A percentile compares a stretch with the other conserved stretches of the same genome.
These are phyloP conservation scores for Anodontia alba DNA, from an alignment of 2,888 invertebrate species.

Conservation along the genomic window DNA sequence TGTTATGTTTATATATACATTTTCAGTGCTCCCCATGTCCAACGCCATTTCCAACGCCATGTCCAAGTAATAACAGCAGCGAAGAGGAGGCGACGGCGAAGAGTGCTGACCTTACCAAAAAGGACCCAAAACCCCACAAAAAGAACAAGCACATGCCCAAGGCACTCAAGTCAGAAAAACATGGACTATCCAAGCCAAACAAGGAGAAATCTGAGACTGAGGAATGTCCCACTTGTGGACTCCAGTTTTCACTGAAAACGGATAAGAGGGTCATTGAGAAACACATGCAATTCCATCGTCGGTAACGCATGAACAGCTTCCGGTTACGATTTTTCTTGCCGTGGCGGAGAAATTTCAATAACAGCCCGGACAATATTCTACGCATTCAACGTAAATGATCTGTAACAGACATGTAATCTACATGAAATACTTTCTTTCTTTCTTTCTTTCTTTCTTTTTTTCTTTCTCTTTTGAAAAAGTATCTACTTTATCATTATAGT, in stretches of 20 bases:
- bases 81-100: not conserved
- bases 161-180: constrained; percentile 33
- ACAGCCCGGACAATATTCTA: too few species aligned
- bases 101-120: not conserved
- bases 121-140: not conserved
- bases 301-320: not conserved
- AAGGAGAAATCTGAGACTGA: constrained; percentile 44
- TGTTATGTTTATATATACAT: too few species aligned
- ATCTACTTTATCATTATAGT: too few species aligned
- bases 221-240: constrained; percentile 54
- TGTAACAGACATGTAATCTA: too few species aligned
- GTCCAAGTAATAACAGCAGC: not conserved
- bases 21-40: not conserved
- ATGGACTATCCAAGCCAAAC: constrained; percentile 33
- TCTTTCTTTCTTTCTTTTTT: too few species aligned
- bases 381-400: too few species aligned
- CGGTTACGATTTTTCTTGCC: too few species aligned
- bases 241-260: constrained; percentile 46
- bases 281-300: constrained; percentile 40
- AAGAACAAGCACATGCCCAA: constrained; percentile 53
- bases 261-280: constrained; percentile 51
- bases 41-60: not conserved
- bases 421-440: too few species aligned
- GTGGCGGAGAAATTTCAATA: too few species aligned
- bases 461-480: too few species aligned